Conservation (phyloP, 2,888 invertebrate genomes). For the Onchidella celtica region DNA sequence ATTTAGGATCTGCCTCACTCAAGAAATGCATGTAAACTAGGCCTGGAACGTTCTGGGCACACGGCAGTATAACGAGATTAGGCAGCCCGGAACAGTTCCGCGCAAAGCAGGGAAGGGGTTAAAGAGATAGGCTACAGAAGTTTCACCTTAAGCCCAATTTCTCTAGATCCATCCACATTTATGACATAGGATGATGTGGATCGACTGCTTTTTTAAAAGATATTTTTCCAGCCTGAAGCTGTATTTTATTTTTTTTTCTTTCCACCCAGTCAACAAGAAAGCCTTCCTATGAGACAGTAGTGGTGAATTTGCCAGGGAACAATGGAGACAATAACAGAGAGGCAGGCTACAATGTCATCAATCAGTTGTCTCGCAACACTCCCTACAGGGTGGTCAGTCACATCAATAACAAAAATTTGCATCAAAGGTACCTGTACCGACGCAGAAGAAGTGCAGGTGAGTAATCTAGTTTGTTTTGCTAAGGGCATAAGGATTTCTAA, state of each 20-base stretch:
- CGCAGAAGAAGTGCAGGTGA: constrained; percentile 39
- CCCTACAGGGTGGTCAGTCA: constrained; percentile 23
- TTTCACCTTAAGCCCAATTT: too few relatives aligned
- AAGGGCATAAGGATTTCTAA: too few relatives aligned
- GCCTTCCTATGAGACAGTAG: background rate
- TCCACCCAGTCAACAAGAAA: background rate
- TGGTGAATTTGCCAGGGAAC: constrained; percentile 28
- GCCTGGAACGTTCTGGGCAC: too few relatives aligned
- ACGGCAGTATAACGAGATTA: too few relatives aligned
- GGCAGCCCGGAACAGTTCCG: too few relatives aligned
- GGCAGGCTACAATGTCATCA: background rate
- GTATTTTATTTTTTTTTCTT: background rate
- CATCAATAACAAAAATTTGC: background rate
- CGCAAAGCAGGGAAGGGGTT: too few relatives aligned
- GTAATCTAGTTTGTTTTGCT: background rate
- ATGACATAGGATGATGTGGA: too few relatives aligned
- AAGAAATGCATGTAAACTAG: too few relatives aligned
- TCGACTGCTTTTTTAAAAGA: too few relatives aligned
- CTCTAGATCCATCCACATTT: too few relatives aligned
- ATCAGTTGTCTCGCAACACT: background rate
- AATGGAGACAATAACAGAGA: background rate
- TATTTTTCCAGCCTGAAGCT: background rate
- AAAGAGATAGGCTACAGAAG: too few relatives aligned
- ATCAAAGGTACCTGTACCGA: background rate
- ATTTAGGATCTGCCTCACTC: too few relatives aligned